A percentile compares a stretch with the other conserved stretches of the same genome.
phyloP scores from a whole-genome alignment of 2,113 vertebrate species.

The Vicugna pacos region DNA sequence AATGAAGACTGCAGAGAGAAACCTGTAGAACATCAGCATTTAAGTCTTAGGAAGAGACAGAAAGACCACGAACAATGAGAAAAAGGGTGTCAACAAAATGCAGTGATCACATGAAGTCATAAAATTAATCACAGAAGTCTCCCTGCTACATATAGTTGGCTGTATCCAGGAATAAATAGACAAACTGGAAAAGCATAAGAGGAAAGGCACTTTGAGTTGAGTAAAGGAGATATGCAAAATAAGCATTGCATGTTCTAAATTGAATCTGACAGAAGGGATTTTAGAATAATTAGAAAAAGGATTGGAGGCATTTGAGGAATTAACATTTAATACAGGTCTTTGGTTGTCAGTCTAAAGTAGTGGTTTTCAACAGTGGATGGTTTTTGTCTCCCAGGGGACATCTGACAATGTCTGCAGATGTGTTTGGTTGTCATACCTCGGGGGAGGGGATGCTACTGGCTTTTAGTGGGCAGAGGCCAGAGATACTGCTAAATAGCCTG shows the following conservation, averaged over 20 bases:
- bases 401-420: background rate
- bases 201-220: background rate
- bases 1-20: background rate
- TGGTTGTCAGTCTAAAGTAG: background rate
- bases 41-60: background rate
- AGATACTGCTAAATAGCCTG: background rate
- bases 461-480: background rate
- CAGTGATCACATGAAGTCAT: background rate
- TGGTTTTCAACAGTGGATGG: background rate
- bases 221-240: background rate
- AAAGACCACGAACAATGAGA: background rate
- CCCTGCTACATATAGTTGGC: background rate
- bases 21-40: background rate
- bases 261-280: constrained; percentile 4
- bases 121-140: background rate
- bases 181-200: background rate
- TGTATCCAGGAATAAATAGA: background rate
- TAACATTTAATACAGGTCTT: background rate
- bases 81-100: background rate
- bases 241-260: background rate
- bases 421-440: background rate
- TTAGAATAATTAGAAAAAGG: background rate
- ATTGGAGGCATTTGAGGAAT: background rate
- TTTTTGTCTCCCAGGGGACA: background rate
- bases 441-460: background rate